Conservation (phyloP, 1,140 invertebrate species). For the Bombus vancouverensis region DNA sequence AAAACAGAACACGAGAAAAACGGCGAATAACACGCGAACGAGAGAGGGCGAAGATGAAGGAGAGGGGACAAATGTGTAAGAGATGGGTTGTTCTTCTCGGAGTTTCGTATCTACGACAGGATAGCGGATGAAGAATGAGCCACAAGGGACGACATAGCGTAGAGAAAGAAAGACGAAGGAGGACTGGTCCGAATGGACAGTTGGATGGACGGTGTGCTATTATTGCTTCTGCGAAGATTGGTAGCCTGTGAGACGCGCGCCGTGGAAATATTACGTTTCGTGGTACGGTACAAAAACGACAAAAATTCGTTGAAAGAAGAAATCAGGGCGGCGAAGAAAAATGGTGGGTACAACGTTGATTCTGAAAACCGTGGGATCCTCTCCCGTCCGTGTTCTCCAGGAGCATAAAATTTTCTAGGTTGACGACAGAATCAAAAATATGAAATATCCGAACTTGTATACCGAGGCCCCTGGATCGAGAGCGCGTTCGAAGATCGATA, state of each 20-base stretch:
- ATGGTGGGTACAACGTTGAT: conserved; percentile 31
- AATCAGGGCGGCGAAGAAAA: conserved; percentile 55
- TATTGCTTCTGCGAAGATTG: conserved; percentile 81
- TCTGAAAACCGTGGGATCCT: not conserved
- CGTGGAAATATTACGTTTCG: conserved; percentile 79
- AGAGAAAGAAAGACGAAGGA: conserved; percentile 65
- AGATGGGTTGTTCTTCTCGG: conserved; percentile 3
- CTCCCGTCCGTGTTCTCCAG: too few relatives aligned
- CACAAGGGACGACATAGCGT: conserved; percentile 59
- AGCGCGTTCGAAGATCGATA: conserved; percentile 32
- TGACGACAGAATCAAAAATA: conserved; percentile 9
- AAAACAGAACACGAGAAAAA: conserved; percentile 64
- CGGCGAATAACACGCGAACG: conserved; percentile 15
- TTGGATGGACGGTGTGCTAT: conserved; percentile 77
- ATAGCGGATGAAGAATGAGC: conserved; percentile 41
- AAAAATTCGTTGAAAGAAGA: conserved; percentile 70
- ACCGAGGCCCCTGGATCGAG: not conserved
- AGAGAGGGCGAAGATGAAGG: conserved; percentile 28
- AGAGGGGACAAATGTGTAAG: conserved; percentile 53
- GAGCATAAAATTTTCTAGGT: not conserved
- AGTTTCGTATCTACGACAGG: conserved; percentile 35
- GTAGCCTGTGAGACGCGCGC: conserved; percentile 73
- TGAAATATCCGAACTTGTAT: conserved; percentile 13
- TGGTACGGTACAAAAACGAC: conserved; percentile 62
- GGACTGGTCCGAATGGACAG: conserved; percentile 73